Conservation (phyloP, 2,888 invertebrate species). For the Camptogramma bilineatum region DNA sequence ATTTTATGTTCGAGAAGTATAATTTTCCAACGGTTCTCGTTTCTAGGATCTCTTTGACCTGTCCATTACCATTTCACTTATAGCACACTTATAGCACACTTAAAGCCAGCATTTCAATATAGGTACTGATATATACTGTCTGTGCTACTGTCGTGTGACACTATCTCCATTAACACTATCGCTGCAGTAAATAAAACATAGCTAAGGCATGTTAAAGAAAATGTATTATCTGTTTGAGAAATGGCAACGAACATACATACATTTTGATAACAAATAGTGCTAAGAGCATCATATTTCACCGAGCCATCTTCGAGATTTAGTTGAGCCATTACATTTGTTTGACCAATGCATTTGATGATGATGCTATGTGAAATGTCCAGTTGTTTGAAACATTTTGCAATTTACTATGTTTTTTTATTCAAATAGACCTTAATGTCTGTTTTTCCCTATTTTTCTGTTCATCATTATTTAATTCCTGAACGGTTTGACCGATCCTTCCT, state of each 20-base stretch:
- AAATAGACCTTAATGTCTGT: no score
- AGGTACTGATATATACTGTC: neutral
- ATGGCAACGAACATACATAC: conserved; percentile 45
- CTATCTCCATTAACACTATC: neutral
- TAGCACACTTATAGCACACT: neutral
- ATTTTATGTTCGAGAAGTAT: no score
- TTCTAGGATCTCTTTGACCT: no score
- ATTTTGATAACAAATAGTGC: conserved; percentile 49
- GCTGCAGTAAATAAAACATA: conserved; percentile 31
- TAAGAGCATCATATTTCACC: conserved; percentile 56
- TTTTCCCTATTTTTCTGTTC: no score
- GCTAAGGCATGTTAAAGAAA: conserved; percentile 32
- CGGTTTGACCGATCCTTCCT: no score
- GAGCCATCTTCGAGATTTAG: conserved; percentile 38
- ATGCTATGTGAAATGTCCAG: no score
- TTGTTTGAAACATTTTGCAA: no score
- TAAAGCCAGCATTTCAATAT: neutral
- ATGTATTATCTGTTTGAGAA: conserved; percentile 50
- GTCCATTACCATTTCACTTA: neutral
- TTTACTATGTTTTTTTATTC: no score
- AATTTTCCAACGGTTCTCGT: no score
- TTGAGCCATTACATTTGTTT: neutral
- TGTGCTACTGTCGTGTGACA: neutral
- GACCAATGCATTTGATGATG: neutral
- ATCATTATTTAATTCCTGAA: no score